Conservation (phyloP, 2,113 vertebrate genomes). For the Colistium nudipinnis region DNA sequence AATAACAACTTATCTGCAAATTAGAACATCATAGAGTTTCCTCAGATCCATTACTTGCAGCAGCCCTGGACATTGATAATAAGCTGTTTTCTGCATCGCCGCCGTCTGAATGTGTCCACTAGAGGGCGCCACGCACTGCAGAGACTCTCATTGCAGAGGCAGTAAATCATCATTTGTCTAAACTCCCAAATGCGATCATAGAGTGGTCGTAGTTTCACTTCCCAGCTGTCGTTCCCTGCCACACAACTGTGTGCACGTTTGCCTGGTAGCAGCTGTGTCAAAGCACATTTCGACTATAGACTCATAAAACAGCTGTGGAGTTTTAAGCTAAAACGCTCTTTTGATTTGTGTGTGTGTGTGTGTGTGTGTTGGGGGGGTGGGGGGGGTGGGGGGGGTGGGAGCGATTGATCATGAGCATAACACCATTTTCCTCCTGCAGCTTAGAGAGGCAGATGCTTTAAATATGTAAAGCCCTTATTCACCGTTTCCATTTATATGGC, state of each 20-base stretch:
- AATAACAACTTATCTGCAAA: too few relatives aligned
- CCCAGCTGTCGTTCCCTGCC: background rate
- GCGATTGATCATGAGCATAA: background rate
- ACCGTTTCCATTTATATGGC: background rate
- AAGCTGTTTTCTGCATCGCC: conserved; percentile 16
- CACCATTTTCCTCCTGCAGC: conserved; percentile 1
- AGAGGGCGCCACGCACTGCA: conserved; percentile 52
- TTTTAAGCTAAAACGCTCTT: background rate
- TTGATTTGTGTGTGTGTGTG: too few relatives aligned
- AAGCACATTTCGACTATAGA: background rate
- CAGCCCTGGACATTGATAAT: background rate
- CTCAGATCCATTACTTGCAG: background rate
- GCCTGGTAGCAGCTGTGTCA: background rate
- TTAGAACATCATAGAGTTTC: background rate
- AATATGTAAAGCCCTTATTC: background rate
- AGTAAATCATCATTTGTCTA: conserved; percentile 2
- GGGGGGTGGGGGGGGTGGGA: background rate
- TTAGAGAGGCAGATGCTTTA: background rate
- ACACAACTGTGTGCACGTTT: background rate
- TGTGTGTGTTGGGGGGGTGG: too few relatives aligned
- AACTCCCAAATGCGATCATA: background rate
- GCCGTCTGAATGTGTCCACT: conserved; percentile 41
- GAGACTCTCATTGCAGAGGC: background rate
- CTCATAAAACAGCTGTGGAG: conserved; percentile 2
- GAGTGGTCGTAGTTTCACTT: background rate